Percentiles rank a stretch among this genome's conserved stretches.
Conservation (phyloP, 2,797 vertebrate species). For the Oreortyx pictus region DNA sequence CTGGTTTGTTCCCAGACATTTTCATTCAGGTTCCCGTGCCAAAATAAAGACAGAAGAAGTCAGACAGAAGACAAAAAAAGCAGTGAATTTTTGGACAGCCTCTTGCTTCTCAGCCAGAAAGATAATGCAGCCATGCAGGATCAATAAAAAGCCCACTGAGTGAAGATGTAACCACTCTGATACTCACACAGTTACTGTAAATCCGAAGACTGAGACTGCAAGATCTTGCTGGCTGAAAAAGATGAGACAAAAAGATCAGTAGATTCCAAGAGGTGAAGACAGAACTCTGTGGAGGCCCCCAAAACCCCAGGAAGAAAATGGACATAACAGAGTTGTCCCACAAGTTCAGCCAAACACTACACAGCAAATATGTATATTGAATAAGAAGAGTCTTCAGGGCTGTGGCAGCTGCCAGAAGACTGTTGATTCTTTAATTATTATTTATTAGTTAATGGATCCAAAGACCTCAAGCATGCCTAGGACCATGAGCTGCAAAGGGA, state of each 20-base stretch:
- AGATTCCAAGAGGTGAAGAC: background rate
- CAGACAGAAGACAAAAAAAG: background rate
- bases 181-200: background rate
- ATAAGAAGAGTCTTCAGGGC: background rate
- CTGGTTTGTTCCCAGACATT: rapidly evolving
- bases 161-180: background rate
- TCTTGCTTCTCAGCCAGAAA: background rate
- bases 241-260: background rate
- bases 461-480: background rate
- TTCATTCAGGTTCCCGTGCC: background rate
- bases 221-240: background rate
- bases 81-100: background rate
- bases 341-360: background rate
- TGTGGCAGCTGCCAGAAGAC: background rate
- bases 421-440: background rate
- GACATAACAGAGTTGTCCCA: background rate
- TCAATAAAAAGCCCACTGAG: background rate
- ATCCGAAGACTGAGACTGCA: background rate
- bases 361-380: background rate
- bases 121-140: background rate
- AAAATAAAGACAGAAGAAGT: background rate
- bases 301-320: background rate
- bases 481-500: background rate
- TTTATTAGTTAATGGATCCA: background rate
- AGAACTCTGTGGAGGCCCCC: background rate